phyloP scores from a whole-genome alignment of 2,113 vertebrate species.

The Carassius gibelio region DNA sequence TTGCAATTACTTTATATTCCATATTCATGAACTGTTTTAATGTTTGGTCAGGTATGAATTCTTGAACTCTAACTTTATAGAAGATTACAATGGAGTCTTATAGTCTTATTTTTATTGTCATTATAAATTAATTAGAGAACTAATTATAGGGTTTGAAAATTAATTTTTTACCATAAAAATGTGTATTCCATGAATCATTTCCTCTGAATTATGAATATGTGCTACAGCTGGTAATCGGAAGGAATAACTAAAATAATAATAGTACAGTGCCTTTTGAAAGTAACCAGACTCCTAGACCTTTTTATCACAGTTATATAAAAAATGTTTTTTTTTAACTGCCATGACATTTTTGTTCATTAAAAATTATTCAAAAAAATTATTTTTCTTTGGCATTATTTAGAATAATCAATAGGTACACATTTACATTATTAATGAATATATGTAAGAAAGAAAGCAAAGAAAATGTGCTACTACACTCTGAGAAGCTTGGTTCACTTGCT shows the following conservation, averaged over 20 bases:
- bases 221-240: neutral
- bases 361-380: neutral
- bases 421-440: neutral
- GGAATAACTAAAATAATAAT: neutral
- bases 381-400: neutral
- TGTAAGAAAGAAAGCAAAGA: neutral
- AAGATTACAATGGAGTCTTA: neutral
- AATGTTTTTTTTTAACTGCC: neutral
- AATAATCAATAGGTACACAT: neutral
- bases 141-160: neutral
- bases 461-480: neutral
- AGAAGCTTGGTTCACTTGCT: neutral
- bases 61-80: neutral
- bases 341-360: slow-evolving; percentile 13
- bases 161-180: neutral
- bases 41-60: neutral
- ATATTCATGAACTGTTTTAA: neutral
- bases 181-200: neutral
- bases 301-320: neutral
- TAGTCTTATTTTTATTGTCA: too few relatives aligned
- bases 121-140: neutral
- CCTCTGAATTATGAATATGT: neutral
- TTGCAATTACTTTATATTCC: neutral
- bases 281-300: neutral
- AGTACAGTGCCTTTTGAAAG: neutral